A percentile compares a stretch with the other conserved stretches of the same genome.
phyloP scores from a whole-genome alignment of 2,797 vertebrate species.

The Amphiprion clarkii region DNA sequence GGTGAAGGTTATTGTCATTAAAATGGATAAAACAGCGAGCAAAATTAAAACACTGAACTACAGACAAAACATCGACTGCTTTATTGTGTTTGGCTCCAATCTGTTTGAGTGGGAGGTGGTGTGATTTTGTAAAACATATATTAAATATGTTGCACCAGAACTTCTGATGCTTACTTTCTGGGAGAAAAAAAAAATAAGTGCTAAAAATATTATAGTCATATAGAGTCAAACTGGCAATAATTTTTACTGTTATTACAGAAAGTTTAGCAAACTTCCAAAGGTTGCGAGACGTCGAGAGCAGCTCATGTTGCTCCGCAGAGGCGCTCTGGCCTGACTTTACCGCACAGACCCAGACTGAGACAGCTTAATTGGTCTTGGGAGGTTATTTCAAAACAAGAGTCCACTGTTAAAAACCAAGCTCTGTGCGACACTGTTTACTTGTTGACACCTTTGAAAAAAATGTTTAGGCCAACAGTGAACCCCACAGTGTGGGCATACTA shows the following conservation, averaged over 20 bases:
- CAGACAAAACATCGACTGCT: background rate
- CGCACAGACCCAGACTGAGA: slow-evolving; percentile 35
- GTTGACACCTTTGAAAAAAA: slow-evolving; percentile 56
- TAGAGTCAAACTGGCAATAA: slow-evolving; percentile 14
- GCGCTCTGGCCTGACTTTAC: slow-evolving; percentile 32
- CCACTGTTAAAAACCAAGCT: slow-evolving; percentile 52
- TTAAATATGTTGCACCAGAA: background rate
- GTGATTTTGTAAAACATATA: background rate
- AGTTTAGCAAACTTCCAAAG: slow-evolving; percentile 34
- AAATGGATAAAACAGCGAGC: slow-evolving; percentile 1
- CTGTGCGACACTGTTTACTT: slow-evolving; percentile 44
- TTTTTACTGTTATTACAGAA: slow-evolving; percentile 18
- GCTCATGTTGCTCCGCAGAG: slow-evolving; percentile 32
- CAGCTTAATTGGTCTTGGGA: slow-evolving; percentile 66
- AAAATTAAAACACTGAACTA: slow-evolving; percentile 1
- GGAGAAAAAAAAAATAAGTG: background rate
- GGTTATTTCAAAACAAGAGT: slow-evolving; percentile 51
- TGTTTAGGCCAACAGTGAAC: slow-evolving; percentile 48
- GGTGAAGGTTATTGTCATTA: slow-evolving; percentile 2
- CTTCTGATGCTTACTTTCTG: background rate
- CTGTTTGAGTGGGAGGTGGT: background rate
- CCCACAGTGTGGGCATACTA: slow-evolving; percentile 47
- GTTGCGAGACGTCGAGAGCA: slow-evolving; percentile 31
- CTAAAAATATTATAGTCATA: background rate
- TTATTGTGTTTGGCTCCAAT: background rate